Percentiles rank a stretch among this genome's conserved stretches.
Evolutionary conservation across 2,113 vertebrate genomes (phyloP).

Genomic region (Theristicus caerulescens): DNA sequence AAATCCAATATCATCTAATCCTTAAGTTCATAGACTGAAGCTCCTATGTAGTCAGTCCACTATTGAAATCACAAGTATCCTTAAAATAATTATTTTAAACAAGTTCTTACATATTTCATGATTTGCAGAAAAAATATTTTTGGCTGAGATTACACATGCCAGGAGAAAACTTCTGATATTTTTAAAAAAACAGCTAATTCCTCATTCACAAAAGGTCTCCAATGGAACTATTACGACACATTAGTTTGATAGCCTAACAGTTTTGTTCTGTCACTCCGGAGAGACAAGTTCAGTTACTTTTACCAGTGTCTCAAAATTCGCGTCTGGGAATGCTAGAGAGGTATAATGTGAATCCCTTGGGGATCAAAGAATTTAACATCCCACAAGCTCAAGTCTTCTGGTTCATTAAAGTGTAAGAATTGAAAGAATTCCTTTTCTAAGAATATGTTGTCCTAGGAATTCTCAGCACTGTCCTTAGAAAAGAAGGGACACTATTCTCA

Average conservation of each 20-base stretch:
- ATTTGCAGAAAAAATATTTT: background rate
- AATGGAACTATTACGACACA: background rate
- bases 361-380: constrained; percentile 10
- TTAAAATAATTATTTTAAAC: background rate
- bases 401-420: background rate
- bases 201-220: background rate
- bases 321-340: background rate
- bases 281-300: background rate
- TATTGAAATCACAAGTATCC: background rate
- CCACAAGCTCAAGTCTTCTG: background rate
- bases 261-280: background rate
- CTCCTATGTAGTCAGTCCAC: background rate
- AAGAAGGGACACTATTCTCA: background rate
- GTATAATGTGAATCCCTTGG: background rate
- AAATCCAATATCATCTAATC: background rate
- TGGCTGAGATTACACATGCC: background rate
- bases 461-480: background rate
- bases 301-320: background rate
- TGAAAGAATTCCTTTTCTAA: background rate
- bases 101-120: background rate
- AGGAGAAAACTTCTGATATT: background rate
- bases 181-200: background rate
- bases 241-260: constrained; percentile 6
- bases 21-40: background rate
- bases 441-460: background rate